Evolutionary conservation across 2,888 invertebrate species (phyloP), one percentile per base, ranked within the genome.

Genomic region (Cataglyphis livida): DNA sequence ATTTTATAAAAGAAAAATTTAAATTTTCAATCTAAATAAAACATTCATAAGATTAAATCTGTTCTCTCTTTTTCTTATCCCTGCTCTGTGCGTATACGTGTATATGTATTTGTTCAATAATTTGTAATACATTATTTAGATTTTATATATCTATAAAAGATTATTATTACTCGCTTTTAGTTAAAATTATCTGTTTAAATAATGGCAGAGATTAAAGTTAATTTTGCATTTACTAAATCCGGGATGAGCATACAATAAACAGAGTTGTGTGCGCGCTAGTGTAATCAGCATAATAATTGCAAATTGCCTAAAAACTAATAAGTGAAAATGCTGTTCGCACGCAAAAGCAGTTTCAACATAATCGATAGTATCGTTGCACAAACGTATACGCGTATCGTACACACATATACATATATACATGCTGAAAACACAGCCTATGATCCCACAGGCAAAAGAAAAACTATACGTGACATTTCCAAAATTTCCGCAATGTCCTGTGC

Each of bases 221-320:
- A 73, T 59, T 4, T 59, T 21, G n/a, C 2, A 54, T n/a, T 38
- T 25, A 15, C 12, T 5, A 7, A 71, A 59, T 73, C 4, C 25
- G n/a, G n/a, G 4, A 10, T 10, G 12, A 66, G 44, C 48, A 6
- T 28, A 66, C 3, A 1, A 32, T 25, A 18, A 74, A 15, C 15
- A 32, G 1, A 57, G 15, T 12, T 12, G 21, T 21, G 7, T 61
- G 15, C 28, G 21, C 6, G 15, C n/a, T 76, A n/a, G 7, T 35
- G 32, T 21, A 41, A 78, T 10, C 57, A 41, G 57, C 32, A 10
- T 44, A 32, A 70, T 10, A 32, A 32, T 35, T 71, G 71, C 21
- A 66, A 68, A 66, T 41, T 68, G n/a, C 4, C 18, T 44, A 59
- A 78, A 78, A 78, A 71, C 6, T 78, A 78, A 44, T 71, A 78